Conservation (phyloP, 2,113 vertebrate genomes). For the Anolis carolinensis region DNA sequence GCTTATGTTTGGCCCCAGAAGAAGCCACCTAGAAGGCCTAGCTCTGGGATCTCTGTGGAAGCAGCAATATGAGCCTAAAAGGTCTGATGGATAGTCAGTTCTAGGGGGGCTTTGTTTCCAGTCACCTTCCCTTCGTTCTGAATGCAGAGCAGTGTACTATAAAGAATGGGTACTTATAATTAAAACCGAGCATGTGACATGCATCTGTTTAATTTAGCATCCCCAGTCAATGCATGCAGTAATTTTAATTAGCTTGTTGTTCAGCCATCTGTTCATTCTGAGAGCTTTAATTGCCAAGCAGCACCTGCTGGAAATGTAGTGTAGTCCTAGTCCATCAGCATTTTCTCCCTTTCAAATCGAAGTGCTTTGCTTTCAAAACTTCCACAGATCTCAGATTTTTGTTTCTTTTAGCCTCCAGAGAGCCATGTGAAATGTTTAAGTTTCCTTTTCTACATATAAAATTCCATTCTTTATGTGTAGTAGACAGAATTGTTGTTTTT, state of each 20-base stretch:
- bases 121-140: background rate
- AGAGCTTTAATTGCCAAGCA: constrained; percentile 9
- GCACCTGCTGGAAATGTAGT: constrained; percentile 15
- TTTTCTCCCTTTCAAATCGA: constrained; percentile 1
- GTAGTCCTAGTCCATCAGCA: constrained; percentile 3
- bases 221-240: background rate
- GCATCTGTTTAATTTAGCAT: constrained; percentile 7
- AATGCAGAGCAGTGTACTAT: background rate
- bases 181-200: background rate
- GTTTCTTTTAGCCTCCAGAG: background rate
- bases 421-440: background rate
- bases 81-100: background rate
- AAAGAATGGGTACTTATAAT: background rate
- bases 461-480: background rate
- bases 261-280: constrained; percentile 8
- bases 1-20: background rate
- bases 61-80: background rate
- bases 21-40: background rate
- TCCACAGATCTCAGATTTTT: constrained; percentile 2
- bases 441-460: background rate
- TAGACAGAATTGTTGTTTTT: background rate
- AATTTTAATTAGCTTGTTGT: constrained; percentile 25
- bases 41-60: background rate
- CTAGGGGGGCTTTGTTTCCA: background rate
- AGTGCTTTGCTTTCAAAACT: background rate